Evolutionary conservation across 2,113 vertebrate genomes (phyloP), one percentile per base, ranked within the genome.

Genomic region (Rhagologus leucostigma): DNA sequence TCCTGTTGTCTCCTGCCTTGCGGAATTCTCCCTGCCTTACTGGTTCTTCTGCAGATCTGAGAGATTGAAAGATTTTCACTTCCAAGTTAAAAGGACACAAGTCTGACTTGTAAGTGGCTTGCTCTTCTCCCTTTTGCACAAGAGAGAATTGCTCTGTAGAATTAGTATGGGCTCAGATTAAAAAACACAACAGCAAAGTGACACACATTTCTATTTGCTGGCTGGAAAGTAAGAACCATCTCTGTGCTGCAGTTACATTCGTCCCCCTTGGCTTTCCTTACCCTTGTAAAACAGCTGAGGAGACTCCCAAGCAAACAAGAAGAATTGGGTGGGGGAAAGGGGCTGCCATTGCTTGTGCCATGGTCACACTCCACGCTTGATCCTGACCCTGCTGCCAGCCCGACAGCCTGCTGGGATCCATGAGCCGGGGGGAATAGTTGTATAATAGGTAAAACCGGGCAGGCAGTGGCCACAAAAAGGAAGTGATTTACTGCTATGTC

Each of bases 401-500:
- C 11, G 11, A 26, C 71, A 60, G 60, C 63, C 83, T 17, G 5
- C 47, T 46, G 92, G 93, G 77, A 89, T 78, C 82, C 87, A 49
- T 1, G 14, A 81, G 68, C 90, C 42, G 0, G 71, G 46, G 55
- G 92, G 81, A 96, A 86, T 23, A 35, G 57, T 68, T 95, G 91
- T 67, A 22, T 78, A 96, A 84, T 60, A 96, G 91, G 81, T 90
- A 93, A 60, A 96, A 64, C 14, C 1, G 0, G 59, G 88, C 81
- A 90, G 93, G 69, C 90, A 71, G 46, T 67, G 74, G 84, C 57
- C 90, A 82, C 82, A 60, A 87, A 90, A 92, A 95, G 42, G 93
- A 94, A 50, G 70, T 79, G 96, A 95, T 97, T 97, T 95, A 96
- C 90, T 94, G 22, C 39, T 30, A 23, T 95, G 57, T 93, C 90